phyloP scores from a whole-genome alignment of 2,888 invertebrate genomes.

The Lumbricus terrestris region DNA sequence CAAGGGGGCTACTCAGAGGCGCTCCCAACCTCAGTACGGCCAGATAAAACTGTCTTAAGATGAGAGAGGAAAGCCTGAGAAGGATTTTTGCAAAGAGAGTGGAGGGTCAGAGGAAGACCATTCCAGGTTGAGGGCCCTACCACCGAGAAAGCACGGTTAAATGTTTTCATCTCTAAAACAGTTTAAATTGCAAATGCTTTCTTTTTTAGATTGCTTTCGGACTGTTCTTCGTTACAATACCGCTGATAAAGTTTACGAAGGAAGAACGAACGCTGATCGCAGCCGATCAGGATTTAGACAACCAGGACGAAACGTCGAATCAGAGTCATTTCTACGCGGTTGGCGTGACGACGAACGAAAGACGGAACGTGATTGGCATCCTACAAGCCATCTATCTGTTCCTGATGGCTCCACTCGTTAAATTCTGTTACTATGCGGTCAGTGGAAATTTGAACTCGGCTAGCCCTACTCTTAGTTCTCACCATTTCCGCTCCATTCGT shows the following conservation, averaged over 20 bases:
- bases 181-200: background rate
- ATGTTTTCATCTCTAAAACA: background rate
- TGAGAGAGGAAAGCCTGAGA: too few relatives aligned
- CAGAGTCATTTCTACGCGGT: background rate
- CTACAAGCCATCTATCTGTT: slow-evolving; percentile 51
- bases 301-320: background rate
- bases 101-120: too few relatives aligned
- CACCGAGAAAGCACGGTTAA: too few relatives aligned
- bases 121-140: too few relatives aligned
- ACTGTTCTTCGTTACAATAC: slow-evolving; percentile 46
- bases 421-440: slow-evolving; percentile 53
- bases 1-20: too few relatives aligned
- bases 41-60: too few relatives aligned
- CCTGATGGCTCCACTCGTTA: slow-evolving; percentile 57
- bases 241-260: slow-evolving; percentile 48
- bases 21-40: too few relatives aligned
- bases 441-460: slow-evolving; percentile 30
- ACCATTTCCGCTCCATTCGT: too few relatives aligned
- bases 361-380: slow-evolving; percentile 39
- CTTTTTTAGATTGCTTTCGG: slow-evolving; percentile 46
- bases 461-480: too few relatives aligned
- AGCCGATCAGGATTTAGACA: background rate
- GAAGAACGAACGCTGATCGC: slow-evolving; percentile 24
- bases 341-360: background rate
- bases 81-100: too few relatives aligned